Evolutionary conservation across 2,113 vertebrate genomes (phyloP).

Genomic region (Ploceus nigricollis): DNA sequence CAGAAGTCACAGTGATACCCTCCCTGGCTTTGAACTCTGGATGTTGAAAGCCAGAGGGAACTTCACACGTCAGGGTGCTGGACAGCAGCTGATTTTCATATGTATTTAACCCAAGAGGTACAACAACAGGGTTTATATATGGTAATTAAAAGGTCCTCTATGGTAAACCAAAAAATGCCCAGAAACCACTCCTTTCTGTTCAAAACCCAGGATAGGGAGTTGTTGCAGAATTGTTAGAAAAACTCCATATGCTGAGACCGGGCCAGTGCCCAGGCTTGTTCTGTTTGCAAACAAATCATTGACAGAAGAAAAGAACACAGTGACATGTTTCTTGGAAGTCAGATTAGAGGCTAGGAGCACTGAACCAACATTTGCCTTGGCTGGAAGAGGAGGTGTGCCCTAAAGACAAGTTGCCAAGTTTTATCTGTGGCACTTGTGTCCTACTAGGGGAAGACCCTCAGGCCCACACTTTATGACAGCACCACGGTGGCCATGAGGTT

Average conservation of each 20-base stretch:
- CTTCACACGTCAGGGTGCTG: not conserved
- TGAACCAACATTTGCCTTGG: not conserved
- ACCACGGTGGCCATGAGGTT: not conserved
- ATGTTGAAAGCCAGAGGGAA: not conserved
- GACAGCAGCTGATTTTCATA: not conserved
- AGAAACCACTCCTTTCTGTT: not conserved
- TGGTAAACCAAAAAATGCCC: not conserved
- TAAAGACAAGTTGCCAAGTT: not conserved
- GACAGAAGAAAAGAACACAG: not conserved
- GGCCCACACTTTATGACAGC: not conserved
- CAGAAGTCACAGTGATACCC: constrained; percentile 2
- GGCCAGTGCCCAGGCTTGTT: not conserved
- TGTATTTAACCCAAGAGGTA: not conserved
- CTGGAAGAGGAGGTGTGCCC: not conserved
- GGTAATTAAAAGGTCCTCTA: not conserved
- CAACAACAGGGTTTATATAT: not conserved
- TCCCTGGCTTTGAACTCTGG: not conserved
- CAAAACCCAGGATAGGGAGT: not conserved
- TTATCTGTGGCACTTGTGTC: not conserved
- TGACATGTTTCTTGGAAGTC: not conserved
- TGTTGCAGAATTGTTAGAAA: not conserved
- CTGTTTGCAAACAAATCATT: not conserved
- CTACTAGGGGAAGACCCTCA: not conserved
- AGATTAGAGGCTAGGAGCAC: not conserved
- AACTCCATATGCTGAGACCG: not conserved